Percentiles rank a stretch among this genome's conserved stretches.
Evolutionary conservation across 2,797 vertebrate species (phyloP).

Genomic region (Arrhamphus sclerolepis): DNA sequence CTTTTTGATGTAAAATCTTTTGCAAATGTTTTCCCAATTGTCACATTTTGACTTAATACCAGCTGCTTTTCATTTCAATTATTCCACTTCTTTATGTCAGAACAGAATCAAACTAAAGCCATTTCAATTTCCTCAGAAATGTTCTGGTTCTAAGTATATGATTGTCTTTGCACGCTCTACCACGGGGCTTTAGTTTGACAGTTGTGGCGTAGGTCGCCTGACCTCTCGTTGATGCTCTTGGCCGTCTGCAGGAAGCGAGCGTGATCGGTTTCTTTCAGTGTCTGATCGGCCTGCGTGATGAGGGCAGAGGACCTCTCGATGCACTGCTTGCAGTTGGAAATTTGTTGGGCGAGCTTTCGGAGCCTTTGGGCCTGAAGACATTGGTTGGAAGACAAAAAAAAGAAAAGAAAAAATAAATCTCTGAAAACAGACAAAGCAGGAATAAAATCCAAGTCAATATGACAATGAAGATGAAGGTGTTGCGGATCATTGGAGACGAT

Average conservation of each 20-base stretch:
- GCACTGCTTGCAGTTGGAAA: slow-evolving; percentile 96
- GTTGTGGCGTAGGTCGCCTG: slow-evolving; percentile 39
- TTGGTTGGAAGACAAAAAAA: too few relatives aligned
- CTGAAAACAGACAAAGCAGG: slow-evolving; percentile 4
- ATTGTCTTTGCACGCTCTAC: slow-evolving; percentile 1
- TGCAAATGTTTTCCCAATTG: too few relatives aligned
- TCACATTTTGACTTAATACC: too few relatives aligned
- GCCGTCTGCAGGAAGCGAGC: slow-evolving; percentile 97
- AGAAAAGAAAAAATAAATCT: background rate
- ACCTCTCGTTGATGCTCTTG: slow-evolving; percentile 97
- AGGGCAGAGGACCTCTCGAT: slow-evolving; percentile 94
- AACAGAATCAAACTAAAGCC: too few relatives aligned
- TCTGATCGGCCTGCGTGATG: slow-evolving; percentile 95
- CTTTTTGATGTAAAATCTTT: too few relatives aligned
- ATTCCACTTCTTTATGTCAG: too few relatives aligned
- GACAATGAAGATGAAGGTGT: too few relatives aligned
- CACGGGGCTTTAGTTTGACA: too few relatives aligned
- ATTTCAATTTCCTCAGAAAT: too few relatives aligned
- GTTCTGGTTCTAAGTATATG: too few relatives aligned
- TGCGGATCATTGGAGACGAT: slow-evolving; percentile 4
- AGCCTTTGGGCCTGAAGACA: slow-evolving; percentile 87
- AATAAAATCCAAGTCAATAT: background rate
- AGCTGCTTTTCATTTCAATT: too few relatives aligned
- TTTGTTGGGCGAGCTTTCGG: slow-evolving; percentile 96
- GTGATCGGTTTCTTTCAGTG: slow-evolving; percentile 95